Evolutionary conservation across 2,113 vertebrate genomes (phyloP).

Genomic region (Myotis yumanensis): DNA sequence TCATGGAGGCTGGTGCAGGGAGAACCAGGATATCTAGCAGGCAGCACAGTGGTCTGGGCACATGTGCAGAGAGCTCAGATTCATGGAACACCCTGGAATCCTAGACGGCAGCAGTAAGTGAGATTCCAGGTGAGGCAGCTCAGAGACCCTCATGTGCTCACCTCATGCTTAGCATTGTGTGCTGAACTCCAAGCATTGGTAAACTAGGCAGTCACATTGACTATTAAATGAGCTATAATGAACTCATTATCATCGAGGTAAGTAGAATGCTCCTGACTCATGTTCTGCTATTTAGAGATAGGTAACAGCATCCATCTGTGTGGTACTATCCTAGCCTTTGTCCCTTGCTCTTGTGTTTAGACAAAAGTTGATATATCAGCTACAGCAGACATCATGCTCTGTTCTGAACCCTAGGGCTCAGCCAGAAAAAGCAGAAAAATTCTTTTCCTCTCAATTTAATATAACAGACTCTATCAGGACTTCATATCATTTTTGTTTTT

Average conservation of each 20-base stretch:
- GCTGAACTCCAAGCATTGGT: not conserved
- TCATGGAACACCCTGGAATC: not conserved
- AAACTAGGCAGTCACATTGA: not conserved
- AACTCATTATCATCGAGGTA: not conserved
- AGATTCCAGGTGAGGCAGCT: not conserved
- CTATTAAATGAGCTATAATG: not conserved
- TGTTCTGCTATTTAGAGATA: no score
- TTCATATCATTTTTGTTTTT: not conserved
- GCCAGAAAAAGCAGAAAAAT: constrained; percentile 42
- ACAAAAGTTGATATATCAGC: constrained; percentile 29
- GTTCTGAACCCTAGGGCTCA: not conserved
- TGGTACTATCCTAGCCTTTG: not conserved
- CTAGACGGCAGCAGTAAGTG: not conserved
- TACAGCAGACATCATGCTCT: not conserved
- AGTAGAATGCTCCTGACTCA: constrained; percentile 7
- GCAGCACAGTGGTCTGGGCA: not conserved
- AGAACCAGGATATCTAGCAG: not conserved
- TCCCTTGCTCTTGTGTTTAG: not conserved
- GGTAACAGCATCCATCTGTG: not conserved
- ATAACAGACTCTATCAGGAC: constrained; percentile 38
- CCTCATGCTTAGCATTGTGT: not conserved
- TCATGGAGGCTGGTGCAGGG: not conserved
- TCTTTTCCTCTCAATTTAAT: constrained; percentile 58
- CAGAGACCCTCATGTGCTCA: not conserved
- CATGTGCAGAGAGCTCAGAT: not conserved